These are phyloP conservation scores for Poecilia picta DNA, from an alignment of 2,797 vertebrate species.

Conservation along the genomic window DNA sequence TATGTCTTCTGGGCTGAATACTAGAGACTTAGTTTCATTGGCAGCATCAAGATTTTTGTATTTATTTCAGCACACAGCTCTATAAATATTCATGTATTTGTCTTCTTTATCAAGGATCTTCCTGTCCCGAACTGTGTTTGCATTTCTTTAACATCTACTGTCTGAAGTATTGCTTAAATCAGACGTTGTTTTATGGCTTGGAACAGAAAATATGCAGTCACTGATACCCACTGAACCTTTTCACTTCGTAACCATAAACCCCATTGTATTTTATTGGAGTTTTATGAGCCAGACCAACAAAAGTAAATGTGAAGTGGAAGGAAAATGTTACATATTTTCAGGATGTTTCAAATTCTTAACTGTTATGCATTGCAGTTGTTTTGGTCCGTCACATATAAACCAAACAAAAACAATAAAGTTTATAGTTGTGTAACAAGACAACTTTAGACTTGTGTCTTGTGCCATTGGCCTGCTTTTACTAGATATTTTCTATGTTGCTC, in stretches of 20 bases:
- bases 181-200: conserved; percentile 24
- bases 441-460: no score
- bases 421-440: not conserved
- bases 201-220: not conserved
- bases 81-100: conserved; percentile 76
- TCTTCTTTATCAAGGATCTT: conserved; percentile 69
- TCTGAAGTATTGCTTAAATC: conserved; percentile 33
- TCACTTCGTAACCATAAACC: not conserved
- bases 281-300: not conserved
- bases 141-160: conserved; percentile 34
- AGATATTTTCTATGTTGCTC: not conserved
- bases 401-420: not conserved
- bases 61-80: conserved; percentile 58
- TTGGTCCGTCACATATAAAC: not conserved
- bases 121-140: conserved; percentile 38
- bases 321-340: not conserved
- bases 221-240: not conserved
- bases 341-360: not conserved
- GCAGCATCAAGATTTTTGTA: conserved; percentile 42
- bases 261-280: not conserved
- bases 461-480: not conserved
- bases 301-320: not conserved
- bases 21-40: conserved; percentile 57
- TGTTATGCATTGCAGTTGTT: not conserved
- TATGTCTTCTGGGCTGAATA: conserved; percentile 57